Conservation (phyloP, 1,140 invertebrate genomes). For the Centruroides vittatus region DNA sequence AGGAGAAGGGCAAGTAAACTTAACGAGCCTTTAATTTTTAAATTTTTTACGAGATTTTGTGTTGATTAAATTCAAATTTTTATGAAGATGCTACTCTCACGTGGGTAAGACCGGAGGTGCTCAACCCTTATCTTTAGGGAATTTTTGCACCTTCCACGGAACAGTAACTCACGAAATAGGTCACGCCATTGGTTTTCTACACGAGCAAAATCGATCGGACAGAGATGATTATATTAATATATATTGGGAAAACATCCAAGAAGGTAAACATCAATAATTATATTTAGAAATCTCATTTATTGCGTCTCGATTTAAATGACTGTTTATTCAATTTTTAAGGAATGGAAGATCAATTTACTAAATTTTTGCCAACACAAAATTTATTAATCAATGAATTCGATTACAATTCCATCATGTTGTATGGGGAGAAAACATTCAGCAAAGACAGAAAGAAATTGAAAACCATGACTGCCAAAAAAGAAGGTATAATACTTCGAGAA, state of each 20-base stretch:
- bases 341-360: too few species aligned
- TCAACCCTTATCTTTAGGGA: background rate
- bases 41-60: too few species aligned
- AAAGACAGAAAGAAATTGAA: background rate
- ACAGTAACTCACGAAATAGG: conserved; percentile 19
- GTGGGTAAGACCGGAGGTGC: background rate
- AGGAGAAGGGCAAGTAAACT: too few species aligned
- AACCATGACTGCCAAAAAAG: background rate
- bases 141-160: conserved; percentile 6
- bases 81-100: background rate
- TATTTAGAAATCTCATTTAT: too few species aligned
- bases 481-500: background rate
- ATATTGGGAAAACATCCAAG: background rate
- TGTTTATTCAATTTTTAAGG: too few species aligned
- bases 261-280: conserved; percentile 7
- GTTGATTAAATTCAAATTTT: too few species aligned
- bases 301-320: too few species aligned
- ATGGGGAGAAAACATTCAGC: background rate
- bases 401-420: background rate
- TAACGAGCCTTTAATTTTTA: too few species aligned
- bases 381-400: background rate
- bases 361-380: background rate
- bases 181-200: conserved; percentile 20
- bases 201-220: conserved; percentile 19
- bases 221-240: conserved; percentile 16